Evolutionary conservation across 2,888 invertebrate species (phyloP).

Genomic region (Microctonus brassicae): DNA sequence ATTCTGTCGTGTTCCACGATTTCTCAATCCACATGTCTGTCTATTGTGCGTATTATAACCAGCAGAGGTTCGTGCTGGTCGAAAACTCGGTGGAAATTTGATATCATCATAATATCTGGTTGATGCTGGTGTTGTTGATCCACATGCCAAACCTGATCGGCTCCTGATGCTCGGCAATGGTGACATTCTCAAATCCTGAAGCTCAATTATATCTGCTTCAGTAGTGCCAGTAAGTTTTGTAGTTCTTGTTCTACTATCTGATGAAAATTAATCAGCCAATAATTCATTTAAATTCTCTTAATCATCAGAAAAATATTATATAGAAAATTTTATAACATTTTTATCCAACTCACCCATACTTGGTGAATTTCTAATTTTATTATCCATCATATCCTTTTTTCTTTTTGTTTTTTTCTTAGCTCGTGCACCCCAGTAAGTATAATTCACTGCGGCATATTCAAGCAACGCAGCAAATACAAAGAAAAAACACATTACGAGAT

Average conservation of each 20-base stretch:
- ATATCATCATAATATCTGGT: constrained; percentile 74
- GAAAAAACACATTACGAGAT: constrained; percentile 98
- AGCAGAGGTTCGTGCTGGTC: constrained; percentile 78
- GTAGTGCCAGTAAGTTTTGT: constrained; percentile 63
- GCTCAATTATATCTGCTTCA: constrained; percentile 87
- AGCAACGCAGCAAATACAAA: constrained; percentile 98
- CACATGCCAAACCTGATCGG: constrained; percentile 71
- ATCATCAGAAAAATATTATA: neutral
- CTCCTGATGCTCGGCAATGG: constrained; percentile 84
- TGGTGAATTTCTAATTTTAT: constrained; percentile 62
- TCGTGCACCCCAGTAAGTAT: constrained; percentile 98
- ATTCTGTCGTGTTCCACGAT: constrained; percentile 60
- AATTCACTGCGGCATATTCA: constrained; percentile 98
- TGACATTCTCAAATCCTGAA: constrained; percentile 88
- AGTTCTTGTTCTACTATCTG: constrained; percentile 68
- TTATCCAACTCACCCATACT: constrained; percentile 52
- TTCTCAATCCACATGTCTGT: constrained; percentile 63
- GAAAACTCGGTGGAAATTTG: constrained; percentile 82
- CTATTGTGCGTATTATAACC: constrained; percentile 60
- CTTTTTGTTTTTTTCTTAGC: constrained; percentile 95
- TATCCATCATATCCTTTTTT: constrained; percentile 76
- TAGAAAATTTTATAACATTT: constrained; percentile 11
- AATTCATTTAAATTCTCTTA: neutral
- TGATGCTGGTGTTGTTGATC: constrained; percentile 67
- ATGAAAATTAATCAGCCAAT: constrained; percentile 24